Percentiles rank a stretch among this genome's conserved stretches.
These are phyloP conservation scores for Melikaiella ostensackeni DNA, from an alignment of 2,888 invertebrate species.

Conservation along the genomic window DNA sequence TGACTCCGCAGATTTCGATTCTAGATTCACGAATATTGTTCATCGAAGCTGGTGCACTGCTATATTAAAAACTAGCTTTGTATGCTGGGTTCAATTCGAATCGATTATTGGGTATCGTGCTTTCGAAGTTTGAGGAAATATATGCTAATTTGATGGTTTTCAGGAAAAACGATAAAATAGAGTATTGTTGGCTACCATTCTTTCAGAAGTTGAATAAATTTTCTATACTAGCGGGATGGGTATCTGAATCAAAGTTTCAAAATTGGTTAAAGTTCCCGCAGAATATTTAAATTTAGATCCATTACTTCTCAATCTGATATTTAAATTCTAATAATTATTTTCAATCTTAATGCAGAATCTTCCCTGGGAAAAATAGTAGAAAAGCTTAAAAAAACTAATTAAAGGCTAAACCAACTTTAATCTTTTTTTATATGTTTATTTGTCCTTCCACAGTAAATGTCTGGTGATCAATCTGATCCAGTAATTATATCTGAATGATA, in stretches of 20 bases:
- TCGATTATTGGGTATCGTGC: background rate
- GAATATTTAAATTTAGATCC: background rate
- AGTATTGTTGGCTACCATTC: background rate
- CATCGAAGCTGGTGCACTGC: background rate
- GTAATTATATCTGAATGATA: too few relatives aligned
- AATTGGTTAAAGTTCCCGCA: background rate
- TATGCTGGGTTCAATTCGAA: background rate
- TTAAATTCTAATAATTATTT: background rate
- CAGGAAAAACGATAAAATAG: background rate
- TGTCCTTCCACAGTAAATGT: too few relatives aligned
- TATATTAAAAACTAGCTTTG: background rate
- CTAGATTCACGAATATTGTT: background rate
- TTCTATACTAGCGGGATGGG: background rate
- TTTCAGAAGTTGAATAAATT: background rate
- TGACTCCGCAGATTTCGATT: background rate
- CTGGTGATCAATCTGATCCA: too few relatives aligned
- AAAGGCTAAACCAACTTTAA: too few relatives aligned
- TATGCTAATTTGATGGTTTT: background rate
- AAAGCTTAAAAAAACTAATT: background rate
- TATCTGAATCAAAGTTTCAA: background rate
- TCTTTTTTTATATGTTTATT: too few relatives aligned
- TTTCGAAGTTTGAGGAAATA: background rate
- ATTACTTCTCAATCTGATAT: background rate
- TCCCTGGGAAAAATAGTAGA: background rate
- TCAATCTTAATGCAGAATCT: background rate